Percentiles rank a stretch among this genome's conserved stretches.
Evolutionary conservation across 2,797 vertebrate species (phyloP).

Genomic region (Sebastes variabilis): DNA sequence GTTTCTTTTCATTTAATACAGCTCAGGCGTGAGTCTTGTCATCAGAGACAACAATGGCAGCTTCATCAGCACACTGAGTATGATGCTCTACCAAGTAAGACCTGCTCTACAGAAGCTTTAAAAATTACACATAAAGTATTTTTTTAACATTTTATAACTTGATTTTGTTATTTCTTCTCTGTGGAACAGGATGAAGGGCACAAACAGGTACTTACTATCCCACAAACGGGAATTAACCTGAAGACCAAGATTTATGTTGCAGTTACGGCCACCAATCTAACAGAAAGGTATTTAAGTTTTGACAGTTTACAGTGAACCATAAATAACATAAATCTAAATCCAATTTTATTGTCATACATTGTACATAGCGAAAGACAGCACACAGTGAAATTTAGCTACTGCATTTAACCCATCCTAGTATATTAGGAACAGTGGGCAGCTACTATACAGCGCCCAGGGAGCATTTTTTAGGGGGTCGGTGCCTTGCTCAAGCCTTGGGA

Average conservation of each 20-base stretch:
- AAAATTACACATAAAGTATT: neutral
- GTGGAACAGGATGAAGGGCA: slow-evolving; percentile 58
- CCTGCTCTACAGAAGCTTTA: neutral
- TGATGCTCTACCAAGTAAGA: slow-evolving; percentile 76
- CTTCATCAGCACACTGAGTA: slow-evolving; percentile 80
- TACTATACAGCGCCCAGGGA: no score
- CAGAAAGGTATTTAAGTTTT: slow-evolving; percentile 63
- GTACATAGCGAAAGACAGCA: no score
- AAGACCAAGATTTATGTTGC: slow-evolving; percentile 82
- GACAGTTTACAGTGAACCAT: neutral
- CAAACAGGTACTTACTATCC: slow-evolving; percentile 48
- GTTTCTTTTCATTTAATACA: slow-evolving; percentile 36
- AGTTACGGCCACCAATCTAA: slow-evolving; percentile 80
- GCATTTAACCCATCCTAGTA: no score
- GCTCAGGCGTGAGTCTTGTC: slow-evolving; percentile 77
- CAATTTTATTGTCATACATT: no score
- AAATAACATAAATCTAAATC: neutral
- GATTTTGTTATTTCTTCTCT: neutral
- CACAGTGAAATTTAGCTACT: no score
- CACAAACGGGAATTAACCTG: slow-evolving; percentile 71
- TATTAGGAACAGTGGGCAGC: no score
- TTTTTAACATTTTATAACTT: neutral
- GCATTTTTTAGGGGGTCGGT: no score
- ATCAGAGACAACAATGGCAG: slow-evolving; percentile 79
- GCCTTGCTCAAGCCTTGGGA: no score